phyloP scores from a whole-genome alignment of 2,113 vertebrate genomes.

The Marmota monax region DNA sequence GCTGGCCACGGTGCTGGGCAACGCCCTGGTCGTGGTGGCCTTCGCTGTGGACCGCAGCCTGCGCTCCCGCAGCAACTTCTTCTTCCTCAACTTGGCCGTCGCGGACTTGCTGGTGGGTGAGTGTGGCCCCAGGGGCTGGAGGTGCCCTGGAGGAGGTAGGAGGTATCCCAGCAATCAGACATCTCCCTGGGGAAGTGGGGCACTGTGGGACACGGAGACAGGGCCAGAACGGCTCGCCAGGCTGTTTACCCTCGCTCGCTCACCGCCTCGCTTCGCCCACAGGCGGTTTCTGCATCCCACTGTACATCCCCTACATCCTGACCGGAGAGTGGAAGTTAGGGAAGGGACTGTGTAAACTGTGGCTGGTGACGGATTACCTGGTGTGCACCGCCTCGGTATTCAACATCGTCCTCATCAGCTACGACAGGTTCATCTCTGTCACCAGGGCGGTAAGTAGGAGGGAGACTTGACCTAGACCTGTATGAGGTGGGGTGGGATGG shows the following conservation, averaged over 20 bases:
- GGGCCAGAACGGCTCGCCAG: no score
- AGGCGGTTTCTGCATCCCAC: slow-evolving; percentile 90
- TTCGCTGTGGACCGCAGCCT: slow-evolving; percentile 88
- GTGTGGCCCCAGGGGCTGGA: slow-evolving; percentile 53
- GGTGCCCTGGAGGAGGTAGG: background rate
- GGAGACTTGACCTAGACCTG: background rate
- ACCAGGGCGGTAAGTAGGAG: slow-evolving; percentile 85
- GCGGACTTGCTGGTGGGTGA: slow-evolving; percentile 90
- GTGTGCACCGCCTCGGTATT: slow-evolving; percentile 89
- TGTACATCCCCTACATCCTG: slow-evolving; percentile 89
- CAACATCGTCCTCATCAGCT: slow-evolving; percentile 90
- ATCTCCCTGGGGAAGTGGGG: background rate
- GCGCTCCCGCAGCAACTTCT: slow-evolving; percentile 88
- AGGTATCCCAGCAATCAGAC: no score
- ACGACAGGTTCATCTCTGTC: slow-evolving; percentile 88
- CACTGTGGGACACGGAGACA: background rate
- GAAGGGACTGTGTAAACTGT: slow-evolving; percentile 87
- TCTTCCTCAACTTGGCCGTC: slow-evolving; percentile 90
- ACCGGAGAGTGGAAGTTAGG: slow-evolving; percentile 87
- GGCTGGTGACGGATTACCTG: slow-evolving; percentile 89
- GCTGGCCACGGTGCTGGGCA: slow-evolving; percentile 87
- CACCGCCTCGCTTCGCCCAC: slow-evolving; percentile 23
- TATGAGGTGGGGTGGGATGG: no score
- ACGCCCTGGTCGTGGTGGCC: slow-evolving; percentile 88
- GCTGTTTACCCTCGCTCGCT: no score